Evolutionary conservation across 92 coral and sea anemone genomes (phyloP), one percentile per base, ranked within the genome.

Genomic region (Scolanthus callimorphus): DNA sequence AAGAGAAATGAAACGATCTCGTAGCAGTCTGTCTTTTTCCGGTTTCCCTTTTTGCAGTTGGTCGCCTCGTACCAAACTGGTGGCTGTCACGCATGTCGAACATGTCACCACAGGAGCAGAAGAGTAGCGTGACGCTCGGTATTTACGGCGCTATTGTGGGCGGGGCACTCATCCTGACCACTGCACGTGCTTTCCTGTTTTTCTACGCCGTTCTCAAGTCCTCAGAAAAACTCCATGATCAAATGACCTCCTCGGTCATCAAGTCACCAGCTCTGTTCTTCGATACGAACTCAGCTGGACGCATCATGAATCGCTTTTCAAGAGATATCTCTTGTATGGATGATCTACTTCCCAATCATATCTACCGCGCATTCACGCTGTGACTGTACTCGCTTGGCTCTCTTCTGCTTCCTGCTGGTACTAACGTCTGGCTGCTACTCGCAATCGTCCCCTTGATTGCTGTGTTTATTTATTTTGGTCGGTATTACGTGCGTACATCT

Each of bases 101-200:
- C 56, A 61, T 61, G 68, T 2, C 37, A 27, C 17, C 19, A 25
- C 21, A 25, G 0, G 30, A 61, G 56, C 68, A 61, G 25, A 61
- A 13, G n/a, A 46, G 52, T 47, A 27, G 55, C 39, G n/a, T 41
- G 20, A 49, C 63, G 21, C 73, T 67, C 25, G 73, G 55, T 17
- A 28, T 78, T n/a, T 78, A 70, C 27, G 85, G 75, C 25, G 73
- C 69, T 9, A 24, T 78, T 49, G 62, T 78, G 17, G 78, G 52
- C 20, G 56, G 61, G 8, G 8, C 60, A 23, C 6, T 70, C 23
- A 24, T 70, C 28, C 15, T 78, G 10, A 53, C 71, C 28, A 30
- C 44, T 6, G 31, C 55, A 13, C 50, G 57, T 43, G 61, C 56
- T 12, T 27, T 55, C 28, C 30, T 62, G 0, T 29, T 78, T 54